Evolutionary conservation across 1,140 invertebrate species (phyloP), one percentile per base, ranked within the genome.

Genomic region (Drosophila seguyi): DNA sequence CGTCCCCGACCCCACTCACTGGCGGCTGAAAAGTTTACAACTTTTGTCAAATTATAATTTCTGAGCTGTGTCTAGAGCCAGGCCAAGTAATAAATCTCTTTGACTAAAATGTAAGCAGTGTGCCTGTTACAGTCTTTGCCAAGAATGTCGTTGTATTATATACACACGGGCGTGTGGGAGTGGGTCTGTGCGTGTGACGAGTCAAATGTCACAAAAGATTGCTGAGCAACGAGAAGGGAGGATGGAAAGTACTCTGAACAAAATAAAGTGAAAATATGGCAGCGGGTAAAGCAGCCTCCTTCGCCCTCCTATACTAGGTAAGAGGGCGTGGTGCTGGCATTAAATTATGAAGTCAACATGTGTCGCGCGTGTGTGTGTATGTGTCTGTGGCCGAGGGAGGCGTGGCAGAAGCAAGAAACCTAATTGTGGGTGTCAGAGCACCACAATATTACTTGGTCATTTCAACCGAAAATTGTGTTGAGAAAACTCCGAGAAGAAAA

Each of bases 201-300:
- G 82, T 86, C 82, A 78, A 86, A 86, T 87, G 83, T 87, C 83
- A 87, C 83, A 86, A 86, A 87, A 83, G 75, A 87, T 58, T 67
- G 66, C 66, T 79, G 63, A 87, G 83, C 83, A 82, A 87, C 82
- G 48, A 31, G 68, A 3, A 27, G 4, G 34, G 27, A 14, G 18
- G 14, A 20, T 2, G 50, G 18, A 41, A 13, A 16, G 3, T 36
- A 18, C 41, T 53, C 31, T 18, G 65, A 71, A 72, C 68, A 72
- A 72, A 72, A 58, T 65, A 71, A 71, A 58, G 68, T 71, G 52
- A 58, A 72, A 72, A 72, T 72, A 72, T 72, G 68, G 52, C 68
- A 72, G 66, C 42, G 42, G 68, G 68, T 57, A 48, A 38, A 36
- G 29, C 31, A 52, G 31, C 31, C 20, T 29, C 27, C 29, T 18